Conservation (phyloP, 2,113 vertebrate species). For the Istiophorus platypterus region DNA sequence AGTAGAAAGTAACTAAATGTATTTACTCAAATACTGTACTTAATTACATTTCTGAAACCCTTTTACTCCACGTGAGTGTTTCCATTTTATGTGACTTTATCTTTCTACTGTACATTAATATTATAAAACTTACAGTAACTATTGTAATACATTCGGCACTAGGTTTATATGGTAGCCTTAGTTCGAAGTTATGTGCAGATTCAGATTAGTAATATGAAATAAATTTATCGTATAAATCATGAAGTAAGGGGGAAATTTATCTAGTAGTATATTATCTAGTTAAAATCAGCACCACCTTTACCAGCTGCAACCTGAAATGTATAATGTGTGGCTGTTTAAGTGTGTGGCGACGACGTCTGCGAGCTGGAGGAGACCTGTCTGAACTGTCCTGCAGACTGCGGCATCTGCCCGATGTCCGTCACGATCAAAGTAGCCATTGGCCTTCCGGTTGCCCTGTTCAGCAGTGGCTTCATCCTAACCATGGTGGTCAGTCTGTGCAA, state of each 20-base stretch:
- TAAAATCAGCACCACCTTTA: neutral
- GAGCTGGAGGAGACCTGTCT: conserved; percentile 83
- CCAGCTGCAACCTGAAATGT: neutral
- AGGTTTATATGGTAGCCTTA: neutral
- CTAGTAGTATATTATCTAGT: no score
- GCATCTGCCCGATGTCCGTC: conserved; percentile 83
- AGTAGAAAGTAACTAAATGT: neutral
- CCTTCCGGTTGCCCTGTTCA: conserved; percentile 82
- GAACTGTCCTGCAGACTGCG: conserved; percentile 85
- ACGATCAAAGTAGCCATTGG: conserved; percentile 82
- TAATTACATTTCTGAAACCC: neutral
- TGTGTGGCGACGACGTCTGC: conserved; percentile 83
- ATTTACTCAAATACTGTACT: neutral
- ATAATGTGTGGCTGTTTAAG: conserved; percentile 60
- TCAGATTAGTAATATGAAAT: no score
- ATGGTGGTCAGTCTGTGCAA: conserved; percentile 77
- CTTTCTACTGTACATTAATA: neutral
- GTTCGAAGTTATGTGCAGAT: neutral
- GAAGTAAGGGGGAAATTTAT: no score
- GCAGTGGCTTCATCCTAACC: conserved; percentile 83
- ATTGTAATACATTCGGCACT: no score
- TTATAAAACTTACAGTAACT: neutral
- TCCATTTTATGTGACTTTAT: neutral
- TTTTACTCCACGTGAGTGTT: neutral
- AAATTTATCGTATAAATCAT: no score